Conservation (phyloP, 2,113 vertebrate genomes). For the Sphaerodactylus townsendi region DNA sequence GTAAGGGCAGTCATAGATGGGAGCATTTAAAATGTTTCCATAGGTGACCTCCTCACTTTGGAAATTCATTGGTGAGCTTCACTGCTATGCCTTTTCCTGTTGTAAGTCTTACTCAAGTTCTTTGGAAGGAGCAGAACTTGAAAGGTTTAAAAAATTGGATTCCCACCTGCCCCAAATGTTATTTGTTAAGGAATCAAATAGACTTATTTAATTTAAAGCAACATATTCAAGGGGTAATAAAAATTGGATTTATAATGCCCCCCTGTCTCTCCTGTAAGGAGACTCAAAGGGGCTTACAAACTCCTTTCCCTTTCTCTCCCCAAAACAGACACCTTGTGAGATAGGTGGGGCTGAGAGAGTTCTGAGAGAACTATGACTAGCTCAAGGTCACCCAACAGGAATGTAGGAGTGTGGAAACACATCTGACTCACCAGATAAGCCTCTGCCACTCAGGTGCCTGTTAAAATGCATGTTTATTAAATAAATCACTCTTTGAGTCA, state of each 20-base stretch:
- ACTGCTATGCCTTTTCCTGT: background rate
- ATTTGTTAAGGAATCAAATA: background rate
- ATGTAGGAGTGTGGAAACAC: no score
- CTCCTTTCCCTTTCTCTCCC: no score
- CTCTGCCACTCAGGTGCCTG: background rate
- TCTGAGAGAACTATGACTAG: no score
- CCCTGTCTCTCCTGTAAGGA: no score
- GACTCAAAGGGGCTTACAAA: no score
- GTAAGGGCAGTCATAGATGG: no score
- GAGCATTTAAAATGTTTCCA: background rate
- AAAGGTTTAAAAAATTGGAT: background rate
- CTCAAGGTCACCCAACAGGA: no score
- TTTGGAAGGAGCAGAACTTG: background rate
- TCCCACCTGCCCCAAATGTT: background rate
- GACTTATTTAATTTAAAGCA: no score
- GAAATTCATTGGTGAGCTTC: background rate
- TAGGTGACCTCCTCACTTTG: background rate
- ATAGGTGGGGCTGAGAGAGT: no score
- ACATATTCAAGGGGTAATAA: background rate
- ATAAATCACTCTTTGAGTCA: background rate
- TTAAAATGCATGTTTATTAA: background rate
- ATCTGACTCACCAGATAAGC: no score
- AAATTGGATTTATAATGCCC: no score
- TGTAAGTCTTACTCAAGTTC: background rate
- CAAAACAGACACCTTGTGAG: no score